Conservation (phyloP, 2,888 invertebrate species). For the Brachyptera risi region DNA sequence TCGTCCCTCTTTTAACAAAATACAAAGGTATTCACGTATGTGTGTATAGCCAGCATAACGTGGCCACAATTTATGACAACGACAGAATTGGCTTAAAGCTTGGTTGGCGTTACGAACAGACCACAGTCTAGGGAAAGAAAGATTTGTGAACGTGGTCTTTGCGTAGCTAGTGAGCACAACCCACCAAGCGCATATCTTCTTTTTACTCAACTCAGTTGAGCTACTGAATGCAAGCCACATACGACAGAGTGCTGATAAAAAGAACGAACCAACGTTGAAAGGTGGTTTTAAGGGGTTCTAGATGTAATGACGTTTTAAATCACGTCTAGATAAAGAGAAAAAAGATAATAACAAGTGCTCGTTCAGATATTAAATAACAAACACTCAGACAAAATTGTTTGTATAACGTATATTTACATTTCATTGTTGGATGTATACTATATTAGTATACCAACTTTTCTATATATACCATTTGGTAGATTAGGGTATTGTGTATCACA, state of each 20-base stretch:
- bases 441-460: too few species aligned
- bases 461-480: too few species aligned
- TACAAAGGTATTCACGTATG: too few species aligned
- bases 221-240: neutral
- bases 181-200: neutral
- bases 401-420: neutral
- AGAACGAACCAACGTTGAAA: neutral
- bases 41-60: too few species aligned
- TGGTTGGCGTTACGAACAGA: neutral
- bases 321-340: neutral
- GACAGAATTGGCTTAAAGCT: neutral
- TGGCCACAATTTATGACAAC: neutral
- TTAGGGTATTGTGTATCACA: too few species aligned
- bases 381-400: neutral
- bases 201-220: neutral
- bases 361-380: neutral
- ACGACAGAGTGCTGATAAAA: neutral
- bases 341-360: neutral
- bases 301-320: slow-evolving; percentile 20
- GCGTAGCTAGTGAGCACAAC: neutral
- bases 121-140: neutral
- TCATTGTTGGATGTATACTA: too few species aligned
- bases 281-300: slow-evolving; percentile 2
- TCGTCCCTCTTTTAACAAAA: too few species aligned
- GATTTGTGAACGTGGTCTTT: slow-evolving; percentile 3